These are phyloP conservation scores for Phylloscopus collybita DNA, from an alignment of 2,797 vertebrate genomes.

Conservation along the genomic window DNA sequence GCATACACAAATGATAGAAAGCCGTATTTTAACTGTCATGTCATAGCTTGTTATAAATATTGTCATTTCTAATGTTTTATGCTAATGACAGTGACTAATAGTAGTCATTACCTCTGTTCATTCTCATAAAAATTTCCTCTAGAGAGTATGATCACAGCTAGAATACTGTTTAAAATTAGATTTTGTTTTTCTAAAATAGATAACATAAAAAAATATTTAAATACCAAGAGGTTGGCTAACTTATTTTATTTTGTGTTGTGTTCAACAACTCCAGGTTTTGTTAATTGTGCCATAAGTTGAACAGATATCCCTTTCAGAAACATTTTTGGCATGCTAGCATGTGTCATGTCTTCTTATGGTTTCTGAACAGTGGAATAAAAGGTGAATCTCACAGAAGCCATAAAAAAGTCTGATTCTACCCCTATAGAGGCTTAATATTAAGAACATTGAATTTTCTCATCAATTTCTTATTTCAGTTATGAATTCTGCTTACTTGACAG, in stretches of 20 bases:
- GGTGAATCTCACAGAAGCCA: neutral
- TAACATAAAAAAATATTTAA: conserved; percentile 67
- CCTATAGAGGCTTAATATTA: conserved; percentile 22
- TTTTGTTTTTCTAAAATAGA: conserved; percentile 54
- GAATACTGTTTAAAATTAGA: conserved; percentile 69
- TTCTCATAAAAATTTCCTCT: conserved; percentile 71
- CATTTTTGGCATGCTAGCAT: neutral
- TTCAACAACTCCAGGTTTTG: conserved; percentile 26
- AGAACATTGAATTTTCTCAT: conserved; percentile 58
- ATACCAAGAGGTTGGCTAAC: conserved; percentile 36
- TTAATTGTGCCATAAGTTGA: conserved; percentile 45
- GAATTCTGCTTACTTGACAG: conserved; percentile 71
- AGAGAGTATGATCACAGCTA: conserved; percentile 51
- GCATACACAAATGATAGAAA: conserved; percentile 36
- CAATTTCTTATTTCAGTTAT: conserved; percentile 72
- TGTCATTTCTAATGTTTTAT: conserved; percentile 55
- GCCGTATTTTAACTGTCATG: conserved; percentile 63
- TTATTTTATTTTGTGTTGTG: conserved; percentile 31
- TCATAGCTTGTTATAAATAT: conserved; percentile 69
- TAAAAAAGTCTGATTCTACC: neutral
- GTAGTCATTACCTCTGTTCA: conserved; percentile 68
- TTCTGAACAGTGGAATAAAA: neutral
- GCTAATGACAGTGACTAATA: conserved; percentile 72
- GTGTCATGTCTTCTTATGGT: neutral
- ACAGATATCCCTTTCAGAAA: conserved; percentile 13